Evolutionary conservation across 2,888 invertebrate genomes (phyloP).

Genomic region (Trimorus sp.): DNA sequence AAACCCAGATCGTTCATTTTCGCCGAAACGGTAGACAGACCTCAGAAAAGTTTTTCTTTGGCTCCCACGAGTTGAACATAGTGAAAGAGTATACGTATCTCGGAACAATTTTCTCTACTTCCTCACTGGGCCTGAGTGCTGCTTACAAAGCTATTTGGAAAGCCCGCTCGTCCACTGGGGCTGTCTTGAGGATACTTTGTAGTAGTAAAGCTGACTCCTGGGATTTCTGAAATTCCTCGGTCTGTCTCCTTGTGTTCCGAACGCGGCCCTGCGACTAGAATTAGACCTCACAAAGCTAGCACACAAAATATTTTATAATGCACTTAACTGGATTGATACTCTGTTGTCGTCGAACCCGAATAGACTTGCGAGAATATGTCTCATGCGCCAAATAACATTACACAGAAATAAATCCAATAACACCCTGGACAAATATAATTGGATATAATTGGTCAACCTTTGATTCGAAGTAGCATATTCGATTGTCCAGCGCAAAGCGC

Average conservation of each 20-base stretch:
- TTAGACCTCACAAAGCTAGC: constrained; percentile 1
- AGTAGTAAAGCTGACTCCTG: constrained; percentile 20
- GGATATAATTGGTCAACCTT: too few species aligned
- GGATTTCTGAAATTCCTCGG: constrained; percentile 17
- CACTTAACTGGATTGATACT: constrained; percentile 11
- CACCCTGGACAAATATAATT: too few species aligned
- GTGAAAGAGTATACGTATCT: not conserved
- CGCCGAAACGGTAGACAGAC: not conserved
- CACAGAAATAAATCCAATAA: too few species aligned
- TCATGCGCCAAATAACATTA: too few species aligned
- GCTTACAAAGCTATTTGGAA: constrained; percentile 12
- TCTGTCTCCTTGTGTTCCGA: constrained; percentile 9
- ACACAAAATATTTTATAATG: constrained; percentile 9
- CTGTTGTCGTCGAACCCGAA: constrained; percentile 3
- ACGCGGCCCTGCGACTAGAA: constrained; percentile 12
- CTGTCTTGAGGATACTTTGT: constrained; percentile 3
- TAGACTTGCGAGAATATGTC: constrained; percentile 18
- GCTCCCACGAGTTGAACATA: not conserved
- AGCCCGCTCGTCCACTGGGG: constrained; percentile 6
- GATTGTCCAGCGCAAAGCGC: not conserved
- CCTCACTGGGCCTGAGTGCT: constrained; percentile 1
- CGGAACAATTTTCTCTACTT: not conserved
- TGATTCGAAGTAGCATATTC: not conserved
- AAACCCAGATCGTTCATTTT: not conserved
- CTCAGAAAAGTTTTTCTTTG: not conserved